Base-by-base conservation (phyloP, 2,797 vertebrate species). In the Euphonia xanthogaster region DNA sequence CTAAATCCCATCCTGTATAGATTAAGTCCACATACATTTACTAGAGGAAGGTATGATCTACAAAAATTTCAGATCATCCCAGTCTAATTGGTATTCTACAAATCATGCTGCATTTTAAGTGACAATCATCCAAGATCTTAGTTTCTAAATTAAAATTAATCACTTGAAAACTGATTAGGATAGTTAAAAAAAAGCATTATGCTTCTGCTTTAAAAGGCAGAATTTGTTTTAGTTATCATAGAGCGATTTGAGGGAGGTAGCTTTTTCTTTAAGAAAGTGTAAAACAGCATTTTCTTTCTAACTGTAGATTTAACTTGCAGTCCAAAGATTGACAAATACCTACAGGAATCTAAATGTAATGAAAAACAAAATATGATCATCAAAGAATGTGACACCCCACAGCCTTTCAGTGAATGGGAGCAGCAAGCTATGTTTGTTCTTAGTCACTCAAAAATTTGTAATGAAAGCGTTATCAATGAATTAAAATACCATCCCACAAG, bases 101-200 rank as follows among this genome's bases (percentile, higher is more conserved):
- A 68, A 58, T 24, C 14, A 42, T 61, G 68, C 50, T 65, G 42
- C 54, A 51, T 62, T 77, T 93, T 66, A 95, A 84, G 33, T 31
- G 31, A 81, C 55, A 94, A 68, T 81, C 66, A 80, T 28, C 50
- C 58, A 61, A 74, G 37, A 61, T 31, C 66, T 44, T 68, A 48
- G n/a, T 55, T 91, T 33, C 42, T 81, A 73, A 86, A 61, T 62
- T 94, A 93, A 93, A 90, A 84, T 47, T 58, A 87, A 92, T 92
- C 71, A 67, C 57, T 75, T 57, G 40, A 89, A 89, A 77, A 76
- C 27, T 73, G 51, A 78, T 82, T 82, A 48, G 37, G 27, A 19
- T 39, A 66, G 12, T 53, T 45, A 77, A 75, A 68, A 90, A 53
- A 86, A 77, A 30, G 20, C 23, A 80, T 37, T 65, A 67, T 6